Conservation (phyloP, 2,113 vertebrate species). For the Plecturocebus donacophilus region DNA sequence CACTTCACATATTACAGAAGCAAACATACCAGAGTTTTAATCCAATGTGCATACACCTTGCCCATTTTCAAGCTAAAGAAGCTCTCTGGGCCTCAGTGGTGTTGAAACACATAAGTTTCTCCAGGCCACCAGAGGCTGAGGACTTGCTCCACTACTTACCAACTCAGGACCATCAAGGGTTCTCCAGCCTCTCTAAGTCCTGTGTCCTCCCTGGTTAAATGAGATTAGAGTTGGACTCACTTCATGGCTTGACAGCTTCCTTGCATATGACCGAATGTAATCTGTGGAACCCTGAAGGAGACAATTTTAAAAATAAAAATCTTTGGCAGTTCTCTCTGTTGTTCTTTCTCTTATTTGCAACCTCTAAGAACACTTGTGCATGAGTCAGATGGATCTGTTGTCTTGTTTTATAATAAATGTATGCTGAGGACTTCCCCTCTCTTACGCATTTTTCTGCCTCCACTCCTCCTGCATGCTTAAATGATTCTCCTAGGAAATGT, state of each 20-base stretch:
- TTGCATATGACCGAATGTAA: not conserved
- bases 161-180: not conserved
- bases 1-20: not conserved
- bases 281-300: not conserved
- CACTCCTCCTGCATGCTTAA: not conserved
- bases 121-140: rapidly evolving
- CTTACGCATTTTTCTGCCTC: not conserved
- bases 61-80: not conserved
- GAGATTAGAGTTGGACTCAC: not conserved
- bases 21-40: not conserved
- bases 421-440: not conserved
- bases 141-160: not conserved
- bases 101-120: not conserved
- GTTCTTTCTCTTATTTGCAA: not conserved
- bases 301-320: conserved; percentile 38
- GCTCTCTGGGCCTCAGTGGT: not conserved
- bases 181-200: not conserved
- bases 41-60: not conserved
- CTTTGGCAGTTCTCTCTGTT: not conserved
- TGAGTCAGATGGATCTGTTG: not conserved
- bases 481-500: not conserved
- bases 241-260: not conserved
- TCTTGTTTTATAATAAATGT: not conserved
- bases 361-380: not conserved
- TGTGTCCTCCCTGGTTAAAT: not conserved